A percentile compares a stretch with the other conserved stretches of the same genome.
Evolutionary conservation across 2,888 invertebrate species (phyloP).

Genomic region (Lycia hirtaria): DNA sequence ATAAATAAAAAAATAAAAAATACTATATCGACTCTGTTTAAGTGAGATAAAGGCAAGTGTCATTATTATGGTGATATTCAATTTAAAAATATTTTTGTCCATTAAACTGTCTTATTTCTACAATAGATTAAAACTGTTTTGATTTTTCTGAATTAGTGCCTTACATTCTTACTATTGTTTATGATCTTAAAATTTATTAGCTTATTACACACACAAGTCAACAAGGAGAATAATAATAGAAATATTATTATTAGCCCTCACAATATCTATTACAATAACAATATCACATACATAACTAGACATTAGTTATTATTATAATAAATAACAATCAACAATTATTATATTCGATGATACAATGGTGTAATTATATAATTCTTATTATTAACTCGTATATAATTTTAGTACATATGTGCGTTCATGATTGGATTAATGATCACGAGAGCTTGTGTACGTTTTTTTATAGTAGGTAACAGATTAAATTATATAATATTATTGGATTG

Average conservation of each 20-base stretch:
- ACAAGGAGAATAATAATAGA: conserved; percentile 79
- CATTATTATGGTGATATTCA: no score
- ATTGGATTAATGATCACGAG: conserved; percentile 65
- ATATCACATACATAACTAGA: conserved; percentile 84
- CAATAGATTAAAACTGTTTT: conserved; percentile 3
- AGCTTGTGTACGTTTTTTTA: conserved; percentile 48
- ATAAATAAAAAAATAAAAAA: no score
- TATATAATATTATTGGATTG: conserved; percentile 33
- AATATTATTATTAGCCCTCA: conserved; percentile 73
- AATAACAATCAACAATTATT: conserved; percentile 82
- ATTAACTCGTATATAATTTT: conserved; percentile 72
- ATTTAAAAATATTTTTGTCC: no score
- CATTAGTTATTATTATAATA: conserved; percentile 71
- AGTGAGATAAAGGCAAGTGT: no score
- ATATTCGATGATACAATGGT: conserved; percentile 79
- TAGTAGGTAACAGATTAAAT: conserved; percentile 44
- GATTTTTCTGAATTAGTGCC: conserved; percentile 14
- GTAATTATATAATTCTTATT: conserved; percentile 64
- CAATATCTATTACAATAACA: conserved; percentile 83
- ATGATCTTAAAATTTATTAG: conserved; percentile 18
- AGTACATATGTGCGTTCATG: conserved; percentile 73
- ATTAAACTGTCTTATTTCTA: not conserved
- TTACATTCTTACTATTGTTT: conserved; percentile 27
- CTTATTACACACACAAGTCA: conserved; percentile 80
- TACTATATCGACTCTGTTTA: no score